A percentile compares a stretch with the other conserved stretches of the same genome.
These are phyloP conservation scores for Agrotis segetum DNA, from an alignment of 2,888 invertebrate species.

Conservation along the genomic window DNA sequence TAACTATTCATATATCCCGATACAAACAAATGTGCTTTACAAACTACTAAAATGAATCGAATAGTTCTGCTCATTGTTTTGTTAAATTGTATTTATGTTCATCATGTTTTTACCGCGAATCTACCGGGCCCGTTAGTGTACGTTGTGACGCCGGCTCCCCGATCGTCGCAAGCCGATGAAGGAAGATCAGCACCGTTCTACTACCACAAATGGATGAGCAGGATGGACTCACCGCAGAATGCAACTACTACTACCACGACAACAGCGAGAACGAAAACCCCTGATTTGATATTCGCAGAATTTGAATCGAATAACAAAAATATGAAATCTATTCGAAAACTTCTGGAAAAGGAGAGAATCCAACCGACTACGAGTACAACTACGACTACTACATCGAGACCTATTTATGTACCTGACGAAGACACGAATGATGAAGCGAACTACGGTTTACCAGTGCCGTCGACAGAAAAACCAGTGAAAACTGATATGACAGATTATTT, in stretches of 20 bases:
- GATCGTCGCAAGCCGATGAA: constrained; percentile 70
- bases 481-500: constrained; percentile 79
- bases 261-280: constrained; percentile 76
- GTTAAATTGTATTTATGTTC: constrained; percentile 72
- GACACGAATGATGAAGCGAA: constrained; percentile 66
- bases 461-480: constrained; percentile 56
- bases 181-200: constrained; percentile 84
- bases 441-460: constrained; percentile 68
- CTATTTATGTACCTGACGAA: constrained; percentile 83
- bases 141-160: constrained; percentile 85
- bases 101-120: constrained; percentile 71
- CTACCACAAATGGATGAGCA: constrained; percentile 86
- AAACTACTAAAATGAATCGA: constrained; percentile 77
- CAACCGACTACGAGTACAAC: constrained; percentile 66
- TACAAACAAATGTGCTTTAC: constrained; percentile 70
- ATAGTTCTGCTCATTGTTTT: constrained; percentile 69
- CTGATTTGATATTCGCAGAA: constrained; percentile 88
- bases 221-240: constrained; percentile 80
- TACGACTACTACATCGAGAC: constrained; percentile 71
- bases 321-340: constrained; percentile 84
- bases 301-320: constrained; percentile 81
- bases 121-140: constrained; percentile 84
- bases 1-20: constrained; percentile 34
- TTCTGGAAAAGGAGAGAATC: constrained; percentile 82
- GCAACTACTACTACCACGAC: constrained; percentile 70